These are phyloP conservation scores for Lordiphosa clarofinis DNA, from an alignment of 1,140 invertebrate species.

Conservation along the genomic window DNA sequence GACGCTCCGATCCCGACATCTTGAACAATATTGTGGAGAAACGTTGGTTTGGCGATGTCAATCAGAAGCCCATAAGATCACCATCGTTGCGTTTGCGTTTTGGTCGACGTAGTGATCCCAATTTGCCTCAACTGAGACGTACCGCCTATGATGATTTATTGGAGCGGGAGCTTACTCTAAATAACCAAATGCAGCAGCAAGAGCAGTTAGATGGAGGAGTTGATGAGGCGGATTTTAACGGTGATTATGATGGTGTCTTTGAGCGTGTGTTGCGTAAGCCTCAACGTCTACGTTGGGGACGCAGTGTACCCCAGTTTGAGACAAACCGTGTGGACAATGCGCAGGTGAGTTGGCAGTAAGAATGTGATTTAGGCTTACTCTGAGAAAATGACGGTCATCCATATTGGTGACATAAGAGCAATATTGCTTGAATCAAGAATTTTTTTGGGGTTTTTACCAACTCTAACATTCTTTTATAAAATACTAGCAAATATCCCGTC, in stretches of 20 bases:
- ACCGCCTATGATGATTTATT: slow-evolving; percentile 58
- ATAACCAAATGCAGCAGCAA: slow-evolving; percentile 34
- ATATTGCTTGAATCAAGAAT: too few species aligned
- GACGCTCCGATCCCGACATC: slow-evolving; percentile 84
- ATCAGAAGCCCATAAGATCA: slow-evolving; percentile 81
- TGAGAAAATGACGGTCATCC: too few species aligned
- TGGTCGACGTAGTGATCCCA: slow-evolving; percentile 83
- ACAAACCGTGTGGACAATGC: slow-evolving; percentile 26
- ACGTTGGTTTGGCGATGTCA: slow-evolving; percentile 78
- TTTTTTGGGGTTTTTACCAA: too few species aligned
- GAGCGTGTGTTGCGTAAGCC: slow-evolving; percentile 67
- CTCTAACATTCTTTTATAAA: too few species aligned
- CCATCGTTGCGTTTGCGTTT: slow-evolving; percentile 84
- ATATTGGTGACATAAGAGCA: too few species aligned
- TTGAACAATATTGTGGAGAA: slow-evolving; percentile 58
- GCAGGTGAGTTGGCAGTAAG: slow-evolving; percentile 26
- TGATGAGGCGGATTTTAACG: slow-evolving; percentile 29
- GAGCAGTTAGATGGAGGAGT: neutral
- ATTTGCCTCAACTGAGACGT: slow-evolving; percentile 78
- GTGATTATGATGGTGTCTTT: slow-evolving; percentile 44
- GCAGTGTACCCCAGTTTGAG: slow-evolving; percentile 48
- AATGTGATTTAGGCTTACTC: too few species aligned
- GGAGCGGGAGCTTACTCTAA: slow-evolving; percentile 55
- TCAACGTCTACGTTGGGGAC: slow-evolving; percentile 70
- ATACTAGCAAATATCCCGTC: too few species aligned